phyloP scores from a whole-genome alignment of 2,113 vertebrate genomes.

The Melanerpes aurifrons region DNA sequence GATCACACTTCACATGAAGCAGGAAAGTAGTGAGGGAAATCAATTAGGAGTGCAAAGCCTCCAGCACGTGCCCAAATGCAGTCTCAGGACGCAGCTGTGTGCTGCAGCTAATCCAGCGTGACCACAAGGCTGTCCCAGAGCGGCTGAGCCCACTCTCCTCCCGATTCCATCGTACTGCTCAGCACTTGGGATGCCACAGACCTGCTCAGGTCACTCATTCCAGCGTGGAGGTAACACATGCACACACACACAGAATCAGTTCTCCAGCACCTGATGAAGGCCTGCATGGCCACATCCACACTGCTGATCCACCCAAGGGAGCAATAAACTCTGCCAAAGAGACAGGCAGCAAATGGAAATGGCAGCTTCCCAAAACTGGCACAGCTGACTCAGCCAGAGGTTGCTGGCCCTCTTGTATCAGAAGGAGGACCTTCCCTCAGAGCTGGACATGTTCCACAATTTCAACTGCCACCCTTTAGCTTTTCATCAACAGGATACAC shows the following conservation, averaged over 20 bases:
- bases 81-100: not conserved
- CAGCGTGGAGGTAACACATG: not conserved
- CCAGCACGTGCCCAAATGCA: accelerated
- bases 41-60: constrained; percentile 10
- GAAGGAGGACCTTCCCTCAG: not conserved
- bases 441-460: not conserved
- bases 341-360: not conserved
- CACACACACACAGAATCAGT: accelerated
- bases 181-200: not conserved
- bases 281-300: accelerated
- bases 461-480: not conserved
- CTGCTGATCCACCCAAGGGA: accelerated
- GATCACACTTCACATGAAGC: not conserved
- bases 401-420: not conserved
- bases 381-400: not conserved
- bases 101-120: accelerated
- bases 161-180: accelerated
- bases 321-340: not conserved
- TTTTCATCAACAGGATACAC: not conserved
- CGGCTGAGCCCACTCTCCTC: not conserved
- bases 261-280: accelerated
- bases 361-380: not conserved
- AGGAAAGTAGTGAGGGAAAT: not conserved
- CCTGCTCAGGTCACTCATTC: not conserved
- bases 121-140: accelerated